Evolutionary conservation across 2,113 vertebrate genomes (phyloP), one percentile per base, ranked within the genome.

Genomic region (Lophochroa leadbeateri): DNA sequence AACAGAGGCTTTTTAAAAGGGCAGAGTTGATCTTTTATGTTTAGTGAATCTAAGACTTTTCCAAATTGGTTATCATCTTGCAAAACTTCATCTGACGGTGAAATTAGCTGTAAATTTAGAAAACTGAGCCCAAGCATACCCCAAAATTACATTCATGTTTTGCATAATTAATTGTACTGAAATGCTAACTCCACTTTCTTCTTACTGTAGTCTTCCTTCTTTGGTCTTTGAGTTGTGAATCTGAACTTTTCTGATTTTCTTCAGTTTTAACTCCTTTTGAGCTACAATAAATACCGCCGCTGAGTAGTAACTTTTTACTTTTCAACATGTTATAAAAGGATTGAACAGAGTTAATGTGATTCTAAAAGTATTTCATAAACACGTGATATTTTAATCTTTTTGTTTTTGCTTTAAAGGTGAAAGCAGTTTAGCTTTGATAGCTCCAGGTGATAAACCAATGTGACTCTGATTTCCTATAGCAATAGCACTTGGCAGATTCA

Each of bases 401-500:
- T 94, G 88, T 57, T 88, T 85, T 83, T 33, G 82, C 71, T 97
- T 93, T 96, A 86, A 96, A 97, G 55, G 81, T 94, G 70, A 95
- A 52, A 86, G 84, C 95, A 78, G 52, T 97, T 96, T 97, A 96
- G 76, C 23, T 90, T 97, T 96, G 86, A 94, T 95, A 96, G 65
- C 95, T 87, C 83, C 95, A 98, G 95, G 94, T 97, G 94, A 94
- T 97, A 97, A 97, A 97, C 96, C 88, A 95, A 95, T 74, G 80
- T 97, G 94, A 97, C 91, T 98, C 97, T 91, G 79, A 95, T 97
- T 98, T 98, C 90, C 96, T 96, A 92, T 96, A 97, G 95, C 91
- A 98, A 94, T 97, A 97, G 84, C 85, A 96, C 97, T 97, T 98
- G 96, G 88, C 95, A 98, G 97, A 97, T 97, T 96, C 94, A 89